Conservation (phyloP, 2,113 vertebrate genomes). For the Lamprotornis superbus region DNA sequence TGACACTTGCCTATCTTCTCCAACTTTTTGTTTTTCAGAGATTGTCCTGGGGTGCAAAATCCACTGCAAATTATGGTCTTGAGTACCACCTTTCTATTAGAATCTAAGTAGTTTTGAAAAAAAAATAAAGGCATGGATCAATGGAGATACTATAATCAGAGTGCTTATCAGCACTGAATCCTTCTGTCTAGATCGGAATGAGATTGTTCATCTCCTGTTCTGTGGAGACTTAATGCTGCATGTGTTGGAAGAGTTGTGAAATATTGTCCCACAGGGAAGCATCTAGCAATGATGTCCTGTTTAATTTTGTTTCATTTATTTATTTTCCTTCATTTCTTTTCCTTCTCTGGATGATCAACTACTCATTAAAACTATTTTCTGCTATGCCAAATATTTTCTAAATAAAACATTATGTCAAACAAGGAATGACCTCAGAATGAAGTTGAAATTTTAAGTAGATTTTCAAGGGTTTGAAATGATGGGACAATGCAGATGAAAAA, state of each 20-base stretch:
- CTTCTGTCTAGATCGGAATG: neutral
- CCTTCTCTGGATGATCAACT: neutral
- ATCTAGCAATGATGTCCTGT: neutral
- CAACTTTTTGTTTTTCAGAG: neutral
- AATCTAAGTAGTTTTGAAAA: neutral
- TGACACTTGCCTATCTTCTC: neutral
- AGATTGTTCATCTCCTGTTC: neutral
- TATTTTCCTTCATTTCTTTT: neutral
- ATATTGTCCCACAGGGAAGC: neutral
- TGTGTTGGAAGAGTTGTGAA: neutral
- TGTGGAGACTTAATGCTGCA: neutral
- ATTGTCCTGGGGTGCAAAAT: neutral
- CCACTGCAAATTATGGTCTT: neutral
- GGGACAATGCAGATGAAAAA: neutral
- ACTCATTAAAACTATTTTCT: neutral
- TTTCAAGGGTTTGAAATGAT: neutral
- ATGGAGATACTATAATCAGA: neutral
- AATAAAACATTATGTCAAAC: neutral
- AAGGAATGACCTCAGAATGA: neutral
- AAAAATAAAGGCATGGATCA: neutral
- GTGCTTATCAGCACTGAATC: neutral
- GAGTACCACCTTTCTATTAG: neutral
- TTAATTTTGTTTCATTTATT: neutral
- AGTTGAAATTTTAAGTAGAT: neutral
- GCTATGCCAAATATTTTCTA: neutral